A percentile compares a stretch with the other conserved stretches of the same genome.
Evolutionary conservation across 1,140 invertebrate species (phyloP).

Genomic region (Drosophila pectinifera): DNA sequence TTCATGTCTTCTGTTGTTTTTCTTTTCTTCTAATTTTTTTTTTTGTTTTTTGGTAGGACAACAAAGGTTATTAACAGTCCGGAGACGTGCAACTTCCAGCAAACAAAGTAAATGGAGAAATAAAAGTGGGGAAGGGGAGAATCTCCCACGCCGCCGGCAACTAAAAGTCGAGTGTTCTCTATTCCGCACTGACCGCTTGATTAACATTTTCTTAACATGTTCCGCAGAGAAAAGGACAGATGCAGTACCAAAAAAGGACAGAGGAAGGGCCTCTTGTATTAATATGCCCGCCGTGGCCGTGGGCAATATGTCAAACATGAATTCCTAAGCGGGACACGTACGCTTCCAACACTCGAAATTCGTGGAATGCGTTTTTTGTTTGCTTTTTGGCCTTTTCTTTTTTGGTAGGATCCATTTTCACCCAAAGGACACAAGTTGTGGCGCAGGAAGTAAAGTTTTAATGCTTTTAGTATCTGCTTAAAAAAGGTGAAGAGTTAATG

Average conservation of each 20-base stretch:
- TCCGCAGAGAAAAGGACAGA: slow-evolving; percentile 20
- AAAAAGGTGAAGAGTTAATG: slow-evolving; percentile 71
- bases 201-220: slow-evolving; percentile 79
- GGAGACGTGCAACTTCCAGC: slow-evolving; percentile 62
- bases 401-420: slow-evolving; percentile 37
- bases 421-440: slow-evolving; percentile 49
- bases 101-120: slow-evolving; percentile 58
- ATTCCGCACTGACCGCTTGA: slow-evolving; percentile 81
- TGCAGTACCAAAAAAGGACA: background rate
- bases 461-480: slow-evolving; percentile 55
- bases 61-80: slow-evolving; percentile 78
- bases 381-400: background rate
- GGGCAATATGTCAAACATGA: slow-evolving; percentile 77
- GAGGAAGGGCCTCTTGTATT: slow-evolving; percentile 42
- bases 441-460: slow-evolving; percentile 58
- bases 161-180: slow-evolving; percentile 72
- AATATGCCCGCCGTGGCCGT: slow-evolving; percentile 74
- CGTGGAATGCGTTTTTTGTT: slow-evolving; percentile 61
- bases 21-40: slow-evolving; percentile 22
- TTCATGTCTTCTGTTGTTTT: slow-evolving; percentile 50
- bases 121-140: slow-evolving; percentile 25
- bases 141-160: slow-evolving; percentile 61
- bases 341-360: slow-evolving; percentile 71
- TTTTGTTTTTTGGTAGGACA: slow-evolving; percentile 36
- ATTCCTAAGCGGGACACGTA: slow-evolving; percentile 81